Base-by-base conservation (phyloP, 2,113 vertebrate species). In the Chrysemys picta region DNA sequence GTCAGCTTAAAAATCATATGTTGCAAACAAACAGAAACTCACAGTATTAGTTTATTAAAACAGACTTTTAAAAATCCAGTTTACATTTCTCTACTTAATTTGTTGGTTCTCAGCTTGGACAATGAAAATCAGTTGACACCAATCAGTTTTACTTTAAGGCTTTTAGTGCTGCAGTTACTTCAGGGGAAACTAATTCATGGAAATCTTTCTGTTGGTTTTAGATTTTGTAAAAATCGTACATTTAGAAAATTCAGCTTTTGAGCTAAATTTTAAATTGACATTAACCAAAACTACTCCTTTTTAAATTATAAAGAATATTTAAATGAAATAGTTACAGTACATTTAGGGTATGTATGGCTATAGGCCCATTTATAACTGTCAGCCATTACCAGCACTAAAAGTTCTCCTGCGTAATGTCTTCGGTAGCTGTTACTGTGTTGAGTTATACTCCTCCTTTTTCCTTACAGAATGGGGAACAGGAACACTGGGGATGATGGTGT, bases 351-450 rank as follows among this genome's bases (percentile, higher is more conserved):
- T 72, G 17, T 38, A 45, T 82, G 24, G 76, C n/a, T 57, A 10
- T 52, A 29, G 86, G 35, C 49, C 50, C 24, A 56, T 14, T 80
- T 38, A 11, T 72, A 5, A 0, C 72, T 50, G 29, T 13, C 50
- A 90, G 1, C 14, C 87, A 0, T 0, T 87, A 82, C 10, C 47
- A 53, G 53, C 76, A 16, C 1, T 75, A 56, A 38, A 84, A 76
- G 27, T 62, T 80, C 12, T 2, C 13, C 16, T 76, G 72, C 0
- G 0, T 42, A 29, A 82, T 75, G 22, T 45, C 14, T 16, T 45
- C 17, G 12, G 35, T 82, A 53, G 25, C 6, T 35, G 42, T 42
- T 1, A 10, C 25, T 87, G 31, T 85, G 47, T 59, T 42, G 31
- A 35, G 52, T 45, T 57, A 2, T 24, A 31, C 31, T 81, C 7